These are phyloP conservation scores for Falco berigora DNA, from an alignment of 2,797 vertebrate genomes.

Conservation along the genomic window DNA sequence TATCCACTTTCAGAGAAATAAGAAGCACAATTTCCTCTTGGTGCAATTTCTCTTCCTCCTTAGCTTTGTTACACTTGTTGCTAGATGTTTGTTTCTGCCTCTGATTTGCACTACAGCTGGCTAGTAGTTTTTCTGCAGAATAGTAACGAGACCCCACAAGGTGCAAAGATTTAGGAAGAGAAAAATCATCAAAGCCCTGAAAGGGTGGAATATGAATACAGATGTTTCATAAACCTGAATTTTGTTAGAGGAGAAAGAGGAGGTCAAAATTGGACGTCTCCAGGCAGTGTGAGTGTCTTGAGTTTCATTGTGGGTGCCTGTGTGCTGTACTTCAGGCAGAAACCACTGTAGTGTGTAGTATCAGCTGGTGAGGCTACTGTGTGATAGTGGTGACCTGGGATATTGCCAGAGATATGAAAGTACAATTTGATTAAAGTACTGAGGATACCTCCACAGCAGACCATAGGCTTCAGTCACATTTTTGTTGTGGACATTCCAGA, in stretches of 20 bases:
- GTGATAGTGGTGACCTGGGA: neutral
- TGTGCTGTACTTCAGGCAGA: neutral
- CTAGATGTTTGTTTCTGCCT: neutral
- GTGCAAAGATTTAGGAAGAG: neutral
- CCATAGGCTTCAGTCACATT: neutral
- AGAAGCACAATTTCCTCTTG: neutral
- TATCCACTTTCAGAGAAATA: neutral
- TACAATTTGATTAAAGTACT: neutral
- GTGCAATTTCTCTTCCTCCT: neutral
- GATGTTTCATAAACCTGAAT: neutral
- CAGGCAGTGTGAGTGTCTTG: neutral
- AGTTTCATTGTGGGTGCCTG: neutral
- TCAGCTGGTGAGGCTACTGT: neutral
- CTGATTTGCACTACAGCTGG: neutral
- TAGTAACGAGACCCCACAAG: neutral
- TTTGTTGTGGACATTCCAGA: neutral
- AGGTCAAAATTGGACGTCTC: neutral
- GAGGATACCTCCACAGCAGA: neutral
- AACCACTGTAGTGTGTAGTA: neutral
- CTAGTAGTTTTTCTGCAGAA: neutral
- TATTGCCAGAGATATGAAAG: neutral
- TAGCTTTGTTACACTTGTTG: neutral
- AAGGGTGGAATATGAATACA: neutral
- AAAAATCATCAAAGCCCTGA: neutral
- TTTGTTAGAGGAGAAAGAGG: neutral